phyloP scores from a whole-genome alignment of 2,797 vertebrate species.

The Lacerta bilineata region DNA sequence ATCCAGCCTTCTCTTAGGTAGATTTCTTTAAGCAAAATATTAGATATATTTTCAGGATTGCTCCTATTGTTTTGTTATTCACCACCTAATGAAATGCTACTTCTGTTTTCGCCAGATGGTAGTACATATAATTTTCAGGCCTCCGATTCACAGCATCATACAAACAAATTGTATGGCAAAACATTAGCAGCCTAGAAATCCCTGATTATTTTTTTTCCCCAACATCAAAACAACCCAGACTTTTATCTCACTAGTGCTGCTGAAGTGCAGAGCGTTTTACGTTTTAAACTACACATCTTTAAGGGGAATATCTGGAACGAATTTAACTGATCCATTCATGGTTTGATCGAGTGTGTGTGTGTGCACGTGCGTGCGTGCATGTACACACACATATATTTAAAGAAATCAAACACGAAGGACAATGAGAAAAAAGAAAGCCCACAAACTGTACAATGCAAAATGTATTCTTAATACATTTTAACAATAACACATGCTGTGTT shows the following conservation, averaged over 20 bases:
- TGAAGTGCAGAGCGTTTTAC: slow-evolving; percentile 63
- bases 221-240: slow-evolving; percentile 42
- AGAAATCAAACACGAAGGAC: slow-evolving; percentile 73
- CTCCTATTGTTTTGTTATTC: slow-evolving; percentile 66
- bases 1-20: slow-evolving; percentile 71
- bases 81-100: slow-evolving; percentile 77
- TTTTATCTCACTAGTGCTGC: slow-evolving; percentile 61
- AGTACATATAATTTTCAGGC: slow-evolving; percentile 74
- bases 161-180: slow-evolving; percentile 75
- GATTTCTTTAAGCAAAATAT: slow-evolving; percentile 74
- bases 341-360: slow-evolving; percentile 40
- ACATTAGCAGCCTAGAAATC: slow-evolving; percentile 73
- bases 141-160: slow-evolving; percentile 70
- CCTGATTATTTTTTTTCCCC: slow-evolving; percentile 45
- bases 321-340: slow-evolving; percentile 65
- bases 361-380: neutral
- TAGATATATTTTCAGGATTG: slow-evolving; percentile 72
- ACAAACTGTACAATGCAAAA: slow-evolving; percentile 70
- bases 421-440: slow-evolving; percentile 68
- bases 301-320: slow-evolving; percentile 59
- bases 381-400: slow-evolving; percentile 29
- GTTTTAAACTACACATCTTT: slow-evolving; percentile 56
- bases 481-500: slow-evolving; percentile 86
- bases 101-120: slow-evolving; percentile 77
- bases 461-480: slow-evolving; percentile 75